Base-by-base conservation (phyloP, 2,888 invertebrate genomes). In the Dynastes grantii region DNA sequence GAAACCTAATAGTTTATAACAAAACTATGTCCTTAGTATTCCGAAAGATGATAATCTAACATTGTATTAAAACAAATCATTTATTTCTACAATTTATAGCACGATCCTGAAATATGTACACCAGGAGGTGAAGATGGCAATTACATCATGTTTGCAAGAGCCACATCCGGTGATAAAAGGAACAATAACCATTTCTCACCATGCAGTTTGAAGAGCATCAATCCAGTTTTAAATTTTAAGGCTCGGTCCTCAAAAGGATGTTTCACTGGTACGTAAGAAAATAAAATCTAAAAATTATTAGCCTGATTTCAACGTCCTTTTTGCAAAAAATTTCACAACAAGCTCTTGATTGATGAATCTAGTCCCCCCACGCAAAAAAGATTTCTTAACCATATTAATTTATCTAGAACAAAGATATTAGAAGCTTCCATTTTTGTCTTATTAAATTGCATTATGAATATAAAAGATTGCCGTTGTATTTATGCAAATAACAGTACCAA, bases 121-220 rank as follows among this genome's bases (percentile, higher is more conserved):
- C 98, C 98, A 3, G 98, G 97, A 78, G 98, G 96, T 22, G 96
- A 97, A 87, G 97, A 97, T 88, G 99, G 99, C 63, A 99, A 99
- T 91, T 99, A 95, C 90, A 99, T 99, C 87, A 99, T 99, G 99
- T 99, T 98, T 90, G 98, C 98, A 29, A 94, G 98, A 82, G 99
- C 99, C 51, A 99, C 99, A 76, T 98, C 98, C 85, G 99, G 99
- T 61, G 98, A 99, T 90, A 96, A 98, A 87, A 95, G 94, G 88
- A 99, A 99, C 91, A 99, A 99, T 90, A 98, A 98, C 90, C 95
- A 96, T 87, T 99, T 99, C 90, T 98, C 97, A 0, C 95, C 95
- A 0, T 99, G 99, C 90, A 98, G 98, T 82, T 91, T 97, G 80
- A 94, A 95, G 87, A 95, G 96, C 84, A 98, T 98, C 86, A 96